Evolutionary conservation across 2,888 invertebrate genomes (phyloP).

Genomic region (Stramonita haemastoma): DNA sequence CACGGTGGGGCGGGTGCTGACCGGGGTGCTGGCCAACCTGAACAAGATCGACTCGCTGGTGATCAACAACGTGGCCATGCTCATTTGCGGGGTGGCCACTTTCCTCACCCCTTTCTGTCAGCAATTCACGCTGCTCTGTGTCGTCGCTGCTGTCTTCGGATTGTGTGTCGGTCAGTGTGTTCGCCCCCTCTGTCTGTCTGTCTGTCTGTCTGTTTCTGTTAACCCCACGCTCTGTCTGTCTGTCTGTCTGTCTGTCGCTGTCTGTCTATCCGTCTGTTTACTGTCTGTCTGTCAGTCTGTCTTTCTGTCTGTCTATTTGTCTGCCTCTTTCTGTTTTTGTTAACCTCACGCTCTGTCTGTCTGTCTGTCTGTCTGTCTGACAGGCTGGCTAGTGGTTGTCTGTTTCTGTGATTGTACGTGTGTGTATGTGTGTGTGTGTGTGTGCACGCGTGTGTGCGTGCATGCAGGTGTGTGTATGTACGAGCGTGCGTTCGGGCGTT

Average conservation of each 20-base stretch:
- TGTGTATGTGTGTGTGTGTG: constrained; percentile 4
- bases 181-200: neutral
- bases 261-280: neutral
- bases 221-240: neutral
- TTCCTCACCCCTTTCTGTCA: constrained; percentile 90
- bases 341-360: neutral
- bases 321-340: neutral
- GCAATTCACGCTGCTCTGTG: constrained; percentile 86
- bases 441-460: neutral
- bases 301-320: neutral
- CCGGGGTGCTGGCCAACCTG: constrained; percentile 84
- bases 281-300: neutral
- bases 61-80: constrained; percentile 93
- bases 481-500: neutral
- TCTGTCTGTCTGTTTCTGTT: neutral
- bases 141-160: constrained; percentile 92
- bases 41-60: constrained; percentile 88
- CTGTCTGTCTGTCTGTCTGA: neutral
- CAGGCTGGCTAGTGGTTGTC: neutral
- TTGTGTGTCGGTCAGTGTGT: constrained; percentile 78
- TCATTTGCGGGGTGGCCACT: constrained; percentile 90
- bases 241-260: neutral
- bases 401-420: neutral
- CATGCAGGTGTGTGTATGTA: neutral
- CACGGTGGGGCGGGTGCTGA: constrained; percentile 92